Evolutionary conservation across 2,113 vertebrate genomes (phyloP).

Genomic region (Scophthalmus maximus): DNA sequence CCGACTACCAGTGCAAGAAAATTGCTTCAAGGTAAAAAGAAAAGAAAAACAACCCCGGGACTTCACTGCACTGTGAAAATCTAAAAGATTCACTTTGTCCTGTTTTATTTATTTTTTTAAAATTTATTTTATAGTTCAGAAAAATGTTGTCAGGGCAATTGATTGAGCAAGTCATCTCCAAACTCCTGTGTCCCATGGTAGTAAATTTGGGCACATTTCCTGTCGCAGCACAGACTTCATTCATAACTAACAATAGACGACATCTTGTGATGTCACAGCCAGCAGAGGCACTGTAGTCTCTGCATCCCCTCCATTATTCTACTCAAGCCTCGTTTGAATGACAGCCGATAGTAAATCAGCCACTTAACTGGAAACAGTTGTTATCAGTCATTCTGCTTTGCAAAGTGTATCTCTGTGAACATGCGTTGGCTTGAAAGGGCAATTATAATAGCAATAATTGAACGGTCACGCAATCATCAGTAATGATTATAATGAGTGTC

Average conservation of each 20-base stretch:
- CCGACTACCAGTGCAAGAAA: slow-evolving; percentile 98
- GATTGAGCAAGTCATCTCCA: not conserved
- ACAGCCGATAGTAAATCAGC: not conserved
- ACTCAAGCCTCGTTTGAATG: slow-evolving; percentile 10
- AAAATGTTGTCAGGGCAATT: too few species aligned
- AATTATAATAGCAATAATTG: not conserved
- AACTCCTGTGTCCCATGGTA: not conserved
- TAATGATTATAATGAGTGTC: not conserved
- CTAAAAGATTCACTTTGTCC: not conserved
- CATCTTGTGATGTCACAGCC: not conserved
- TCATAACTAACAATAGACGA: not conserved
- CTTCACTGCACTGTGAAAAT: not conserved
- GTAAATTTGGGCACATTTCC: not conserved
- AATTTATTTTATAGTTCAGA: too few species aligned
- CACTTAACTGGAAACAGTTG: not conserved
- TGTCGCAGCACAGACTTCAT: not conserved
- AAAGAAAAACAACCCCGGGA: not conserved
- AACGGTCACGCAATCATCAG: not conserved
- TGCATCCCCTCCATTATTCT: not conserved
- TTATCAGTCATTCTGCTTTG: slow-evolving; percentile 6
- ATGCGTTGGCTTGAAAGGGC: not conserved
- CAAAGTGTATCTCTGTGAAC: not conserved
- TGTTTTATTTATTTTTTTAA: too few species aligned
- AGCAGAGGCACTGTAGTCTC: not conserved
- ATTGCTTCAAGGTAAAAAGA: slow-evolving; percentile 91